Evolutionary conservation across 1,140 invertebrate species (phyloP).

Genomic region (Drosophila kepulauana): DNA sequence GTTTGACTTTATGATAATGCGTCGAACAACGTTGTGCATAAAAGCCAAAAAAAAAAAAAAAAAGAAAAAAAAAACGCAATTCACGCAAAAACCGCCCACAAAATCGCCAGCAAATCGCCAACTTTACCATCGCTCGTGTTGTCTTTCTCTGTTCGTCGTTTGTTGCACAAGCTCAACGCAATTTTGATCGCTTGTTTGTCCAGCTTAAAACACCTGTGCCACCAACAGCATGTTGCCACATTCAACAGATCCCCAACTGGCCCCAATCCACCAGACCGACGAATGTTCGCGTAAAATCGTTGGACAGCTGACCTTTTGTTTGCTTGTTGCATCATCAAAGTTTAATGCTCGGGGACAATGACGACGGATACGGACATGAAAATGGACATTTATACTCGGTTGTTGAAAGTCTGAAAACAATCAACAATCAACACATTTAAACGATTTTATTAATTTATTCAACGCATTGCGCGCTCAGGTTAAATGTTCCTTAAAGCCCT

Average conservation of each 20-base stretch:
- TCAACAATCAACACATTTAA: constrained; percentile 79
- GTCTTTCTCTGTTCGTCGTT: background rate
- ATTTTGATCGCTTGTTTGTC: constrained; percentile 19
- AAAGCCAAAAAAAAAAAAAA: constrained; percentile 8
- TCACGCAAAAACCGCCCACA: constrained; percentile 8
- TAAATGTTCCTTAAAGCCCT: constrained; percentile 49
- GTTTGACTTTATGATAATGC: constrained; percentile 84
- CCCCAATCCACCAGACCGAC: background rate
- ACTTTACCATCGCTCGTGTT: constrained; percentile 4
- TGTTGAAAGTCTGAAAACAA: constrained; percentile 54
- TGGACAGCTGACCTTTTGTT: constrained; percentile 61
- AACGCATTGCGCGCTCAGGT: constrained; percentile 32
- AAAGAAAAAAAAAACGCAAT: background rate
- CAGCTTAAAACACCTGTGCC: constrained; percentile 47
- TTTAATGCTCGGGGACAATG: constrained; percentile 49
- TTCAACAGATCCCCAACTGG: constrained; percentile 7
- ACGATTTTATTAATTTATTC: constrained; percentile 78
- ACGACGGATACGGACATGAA: constrained; percentile 40
- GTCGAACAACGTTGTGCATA: background rate
- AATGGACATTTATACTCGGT: background rate
- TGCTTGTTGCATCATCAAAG: constrained; percentile 56
- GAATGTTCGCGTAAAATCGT: background rate
- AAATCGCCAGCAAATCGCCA: constrained; percentile 28
- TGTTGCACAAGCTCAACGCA: constrained; percentile 29
- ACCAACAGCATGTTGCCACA: background rate